These are phyloP conservation scores for Loriculus beryllinus DNA, from an alignment of 2,797 vertebrate species.

Conservation along the genomic window DNA sequence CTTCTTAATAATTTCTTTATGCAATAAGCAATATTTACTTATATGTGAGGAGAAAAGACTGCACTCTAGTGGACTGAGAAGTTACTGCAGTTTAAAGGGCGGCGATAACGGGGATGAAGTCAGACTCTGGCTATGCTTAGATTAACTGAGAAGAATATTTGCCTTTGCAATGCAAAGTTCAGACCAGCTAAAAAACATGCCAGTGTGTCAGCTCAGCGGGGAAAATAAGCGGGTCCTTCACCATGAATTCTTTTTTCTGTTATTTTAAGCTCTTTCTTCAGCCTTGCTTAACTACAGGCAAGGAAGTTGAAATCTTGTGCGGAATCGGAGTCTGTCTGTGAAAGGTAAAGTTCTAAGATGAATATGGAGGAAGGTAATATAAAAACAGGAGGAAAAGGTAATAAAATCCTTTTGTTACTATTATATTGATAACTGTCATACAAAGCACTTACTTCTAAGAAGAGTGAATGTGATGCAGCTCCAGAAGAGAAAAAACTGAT, in stretches of 20 bases:
- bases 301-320: background rate
- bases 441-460: background rate
- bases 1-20: background rate
- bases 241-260: background rate
- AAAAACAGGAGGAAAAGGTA: background rate
- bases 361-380: background rate
- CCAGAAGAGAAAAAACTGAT: background rate
- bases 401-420: background rate
- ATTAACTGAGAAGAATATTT: background rate
- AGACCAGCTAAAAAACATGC: background rate
- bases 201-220: background rate
- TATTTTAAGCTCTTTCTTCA: background rate
- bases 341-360: background rate
- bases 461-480: background rate
- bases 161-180: slow-evolving; percentile 10
- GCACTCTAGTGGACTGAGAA: background rate
- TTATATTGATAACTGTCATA: background rate
- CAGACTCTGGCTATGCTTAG: background rate
- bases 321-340: background rate
- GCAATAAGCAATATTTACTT: background rate
- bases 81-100: background rate
- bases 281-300: background rate
- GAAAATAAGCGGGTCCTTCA: background rate
- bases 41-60: background rate
- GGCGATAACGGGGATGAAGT: background rate